phyloP scores from a whole-genome alignment of 2,888 invertebrate species.

The Stenotaenia linearis region DNA sequence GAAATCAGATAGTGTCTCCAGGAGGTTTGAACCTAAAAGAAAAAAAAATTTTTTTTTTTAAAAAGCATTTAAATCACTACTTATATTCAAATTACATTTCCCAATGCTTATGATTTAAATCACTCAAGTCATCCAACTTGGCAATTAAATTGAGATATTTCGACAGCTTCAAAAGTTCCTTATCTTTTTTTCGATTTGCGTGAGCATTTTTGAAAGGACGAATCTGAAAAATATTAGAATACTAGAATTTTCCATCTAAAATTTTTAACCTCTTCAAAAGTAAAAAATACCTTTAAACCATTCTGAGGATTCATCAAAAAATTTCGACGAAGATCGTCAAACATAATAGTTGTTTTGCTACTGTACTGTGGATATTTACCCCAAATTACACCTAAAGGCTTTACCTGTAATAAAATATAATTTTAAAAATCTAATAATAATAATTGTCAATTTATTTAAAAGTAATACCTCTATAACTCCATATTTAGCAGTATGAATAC shows the following conservation, averaged over 20 bases:
- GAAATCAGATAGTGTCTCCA: not conserved
- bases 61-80: not conserved
- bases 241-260: not conserved
- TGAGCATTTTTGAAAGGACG: slow-evolving; percentile 87
- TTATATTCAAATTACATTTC: slow-evolving; percentile 52
- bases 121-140: slow-evolving; percentile 69
- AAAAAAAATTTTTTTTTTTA: not conserved
- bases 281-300: slow-evolving; percentile 62
- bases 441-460: not conserved
- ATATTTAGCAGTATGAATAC: slow-evolving; percentile 81
- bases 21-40: not conserved
- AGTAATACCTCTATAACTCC: slow-evolving; percentile 78
- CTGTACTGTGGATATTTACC: slow-evolving; percentile 85
- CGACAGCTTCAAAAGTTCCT: slow-evolving; percentile 71
- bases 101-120: slow-evolving; percentile 86
- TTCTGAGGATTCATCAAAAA: slow-evolving; percentile 96
- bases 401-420: slow-evolving; percentile 57
- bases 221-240: slow-evolving; percentile 52
- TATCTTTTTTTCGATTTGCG: slow-evolving; percentile 73
- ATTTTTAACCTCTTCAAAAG: not conserved
- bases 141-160: slow-evolving; percentile 78
- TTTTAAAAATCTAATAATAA: not conserved
- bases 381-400: slow-evolving; percentile 95
- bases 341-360: slow-evolving; percentile 92
- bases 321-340: slow-evolving; percentile 90